phyloP scores from a whole-genome alignment of 2,113 vertebrate species.

The Athene noctua region DNA sequence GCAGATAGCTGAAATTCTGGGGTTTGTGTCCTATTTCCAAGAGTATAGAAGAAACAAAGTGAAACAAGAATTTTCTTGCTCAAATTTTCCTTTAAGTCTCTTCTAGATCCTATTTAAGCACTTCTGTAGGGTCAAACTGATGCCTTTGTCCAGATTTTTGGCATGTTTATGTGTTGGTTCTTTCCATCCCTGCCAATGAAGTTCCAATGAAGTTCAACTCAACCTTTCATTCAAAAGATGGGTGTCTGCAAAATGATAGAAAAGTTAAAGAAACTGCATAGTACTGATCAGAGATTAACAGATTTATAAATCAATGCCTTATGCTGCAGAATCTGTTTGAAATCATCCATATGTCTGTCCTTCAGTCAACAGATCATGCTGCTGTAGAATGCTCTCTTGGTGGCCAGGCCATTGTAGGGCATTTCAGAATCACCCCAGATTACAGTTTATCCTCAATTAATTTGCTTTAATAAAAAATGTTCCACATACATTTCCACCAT shows the following conservation, averaged over 20 bases:
- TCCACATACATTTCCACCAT: background rate
- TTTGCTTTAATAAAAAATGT: background rate
- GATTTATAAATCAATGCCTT: background rate
- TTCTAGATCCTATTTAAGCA: background rate
- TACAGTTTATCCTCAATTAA: background rate
- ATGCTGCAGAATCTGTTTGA: background rate
- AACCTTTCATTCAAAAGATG: background rate
- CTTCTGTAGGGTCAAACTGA: background rate
- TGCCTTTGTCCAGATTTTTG: background rate
- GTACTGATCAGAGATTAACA: background rate
- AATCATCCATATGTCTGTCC: background rate
- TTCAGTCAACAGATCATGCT: background rate
- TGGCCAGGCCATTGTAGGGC: background rate
- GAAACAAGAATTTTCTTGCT: background rate
- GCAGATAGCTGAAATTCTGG: background rate
- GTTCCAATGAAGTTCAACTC: background rate
- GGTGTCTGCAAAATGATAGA: background rate
- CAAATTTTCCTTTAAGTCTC: background rate
- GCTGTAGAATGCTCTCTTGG: background rate
- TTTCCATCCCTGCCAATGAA: background rate
- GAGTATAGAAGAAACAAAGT: background rate
- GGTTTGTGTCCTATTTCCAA: background rate
- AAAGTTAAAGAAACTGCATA: background rate
- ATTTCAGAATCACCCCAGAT: background rate
- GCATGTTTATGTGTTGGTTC: background rate